Percentiles rank a stretch among this genome's conserved stretches.
These are phyloP conservation scores for Artibeus lituratus DNA, from an alignment of 2,797 vertebrate species.

Conservation along the genomic window DNA sequence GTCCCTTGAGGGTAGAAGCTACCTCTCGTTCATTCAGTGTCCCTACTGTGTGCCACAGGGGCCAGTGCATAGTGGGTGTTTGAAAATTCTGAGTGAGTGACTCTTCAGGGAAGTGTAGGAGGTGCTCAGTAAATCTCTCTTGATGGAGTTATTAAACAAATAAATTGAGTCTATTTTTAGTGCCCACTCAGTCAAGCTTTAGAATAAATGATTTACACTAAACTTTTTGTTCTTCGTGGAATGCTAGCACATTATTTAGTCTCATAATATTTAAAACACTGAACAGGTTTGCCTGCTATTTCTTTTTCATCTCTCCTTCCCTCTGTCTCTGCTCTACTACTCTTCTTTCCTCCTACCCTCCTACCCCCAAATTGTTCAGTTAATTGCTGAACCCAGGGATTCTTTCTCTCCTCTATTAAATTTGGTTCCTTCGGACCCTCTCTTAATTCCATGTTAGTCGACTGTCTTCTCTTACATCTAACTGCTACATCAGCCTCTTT, in stretches of 20 bases:
- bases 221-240: not conserved
- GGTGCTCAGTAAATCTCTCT: not conserved
- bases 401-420: slow-evolving; percentile 8
- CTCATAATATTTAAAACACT: not conserved
- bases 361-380: not conserved
- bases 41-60: not conserved
- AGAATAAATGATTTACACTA: not conserved
- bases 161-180: not conserved
- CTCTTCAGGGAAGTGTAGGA: not conserved
- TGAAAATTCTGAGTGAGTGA: not conserved
- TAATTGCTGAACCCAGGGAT: not conserved
- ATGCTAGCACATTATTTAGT: not conserved
- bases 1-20: not conserved
- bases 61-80: not conserved
- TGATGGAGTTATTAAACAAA: not conserved
- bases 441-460: not conserved
- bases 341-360: not conserved
- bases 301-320: slow-evolving; percentile 5
- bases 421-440: not conserved
- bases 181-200: not conserved
- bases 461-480: slow-evolving; percentile 23
- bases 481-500: not conserved
- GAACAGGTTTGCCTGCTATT: not conserved
- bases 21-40: not conserved
- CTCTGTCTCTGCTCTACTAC: not conserved